phyloP scores from a whole-genome alignment of 2,888 invertebrate species.

The Brachylomia viminalis region DNA sequence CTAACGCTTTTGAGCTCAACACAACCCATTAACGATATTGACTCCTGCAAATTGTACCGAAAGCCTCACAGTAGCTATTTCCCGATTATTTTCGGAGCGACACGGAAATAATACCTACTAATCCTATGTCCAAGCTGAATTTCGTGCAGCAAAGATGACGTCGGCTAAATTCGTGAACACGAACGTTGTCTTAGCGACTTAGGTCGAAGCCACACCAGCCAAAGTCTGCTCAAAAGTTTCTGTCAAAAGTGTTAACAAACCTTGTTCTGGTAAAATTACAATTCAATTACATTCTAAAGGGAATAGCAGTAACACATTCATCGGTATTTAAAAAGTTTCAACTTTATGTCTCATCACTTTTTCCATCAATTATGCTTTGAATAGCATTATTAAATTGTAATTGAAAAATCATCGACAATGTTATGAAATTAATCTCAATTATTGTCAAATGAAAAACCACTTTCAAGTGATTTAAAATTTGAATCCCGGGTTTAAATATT shows the following conservation, averaged over 20 bases:
- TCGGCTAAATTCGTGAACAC: slow-evolving; percentile 42
- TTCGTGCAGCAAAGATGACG: slow-evolving; percentile 47
- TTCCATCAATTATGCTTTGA: neutral
- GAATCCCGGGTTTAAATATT: neutral
- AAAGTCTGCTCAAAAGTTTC: neutral
- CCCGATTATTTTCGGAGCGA: slow-evolving; percentile 39
- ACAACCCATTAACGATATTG: slow-evolving; percentile 41
- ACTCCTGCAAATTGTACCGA: slow-evolving; percentile 45
- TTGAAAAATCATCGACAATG: too few relatives aligned
- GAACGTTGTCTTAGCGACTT: slow-evolving; percentile 43
- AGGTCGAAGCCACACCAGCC: neutral
- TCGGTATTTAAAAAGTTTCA: neutral
- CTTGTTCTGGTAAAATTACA: too few relatives aligned
- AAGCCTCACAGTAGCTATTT: slow-evolving; percentile 27
- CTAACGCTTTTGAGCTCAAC: slow-evolving; percentile 33
- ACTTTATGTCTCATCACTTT: neutral
- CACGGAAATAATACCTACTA: slow-evolving; percentile 38
- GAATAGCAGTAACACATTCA: neutral
- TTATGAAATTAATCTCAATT: too few relatives aligned
- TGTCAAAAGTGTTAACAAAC: neutral
- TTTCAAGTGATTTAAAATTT: neutral
- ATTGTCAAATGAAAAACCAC: neutral
- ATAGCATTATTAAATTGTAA: too few relatives aligned
- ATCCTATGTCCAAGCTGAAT: slow-evolving; percentile 46
- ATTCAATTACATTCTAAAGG: neutral